Evolutionary conservation across 2,797 vertebrate species (phyloP).

Genomic region (Mormyrops attenuatus): DNA sequence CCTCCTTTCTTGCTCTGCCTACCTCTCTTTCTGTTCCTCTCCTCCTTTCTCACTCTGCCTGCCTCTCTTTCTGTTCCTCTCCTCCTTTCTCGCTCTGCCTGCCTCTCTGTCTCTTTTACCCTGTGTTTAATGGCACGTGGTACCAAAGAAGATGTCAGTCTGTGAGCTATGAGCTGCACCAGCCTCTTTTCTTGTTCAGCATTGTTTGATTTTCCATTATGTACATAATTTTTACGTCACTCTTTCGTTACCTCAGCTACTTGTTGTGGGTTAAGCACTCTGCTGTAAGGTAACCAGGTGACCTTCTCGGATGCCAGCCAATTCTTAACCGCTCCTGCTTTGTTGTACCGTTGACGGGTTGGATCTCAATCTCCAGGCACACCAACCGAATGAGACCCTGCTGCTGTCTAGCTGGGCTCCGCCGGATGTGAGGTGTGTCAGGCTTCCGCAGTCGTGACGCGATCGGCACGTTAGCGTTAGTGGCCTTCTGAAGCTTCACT

Average conservation of each 20-base stretch:
- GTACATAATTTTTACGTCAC: neutral
- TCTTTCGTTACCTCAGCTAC: neutral
- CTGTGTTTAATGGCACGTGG: neutral
- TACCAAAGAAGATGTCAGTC: too few species aligned
- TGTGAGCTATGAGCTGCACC: neutral
- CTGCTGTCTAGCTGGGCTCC: neutral
- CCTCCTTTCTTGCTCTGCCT: conserved; percentile 13
- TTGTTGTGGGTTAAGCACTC: neutral
- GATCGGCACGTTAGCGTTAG: neutral
- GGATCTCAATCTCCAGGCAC: neutral
- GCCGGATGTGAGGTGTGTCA: neutral
- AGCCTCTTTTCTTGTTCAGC: neutral
- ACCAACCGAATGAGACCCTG: neutral
- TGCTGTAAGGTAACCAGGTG: neutral
- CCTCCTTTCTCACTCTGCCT: conserved; percentile 14
- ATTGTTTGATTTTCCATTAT: neutral
- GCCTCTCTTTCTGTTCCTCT: neutral
- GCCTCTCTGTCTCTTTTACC: conserved; percentile 12
- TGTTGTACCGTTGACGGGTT: neutral
- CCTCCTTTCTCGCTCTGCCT: conserved; percentile 17
- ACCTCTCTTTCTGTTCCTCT: neutral
- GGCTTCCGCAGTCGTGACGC: neutral
- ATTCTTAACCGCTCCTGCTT: neutral
- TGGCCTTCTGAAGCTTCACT: conserved; percentile 11
- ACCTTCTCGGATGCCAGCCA: neutral